Evolutionary conservation across 2,888 invertebrate species (phyloP).

Genomic region (Mythimna albipuncta): DNA sequence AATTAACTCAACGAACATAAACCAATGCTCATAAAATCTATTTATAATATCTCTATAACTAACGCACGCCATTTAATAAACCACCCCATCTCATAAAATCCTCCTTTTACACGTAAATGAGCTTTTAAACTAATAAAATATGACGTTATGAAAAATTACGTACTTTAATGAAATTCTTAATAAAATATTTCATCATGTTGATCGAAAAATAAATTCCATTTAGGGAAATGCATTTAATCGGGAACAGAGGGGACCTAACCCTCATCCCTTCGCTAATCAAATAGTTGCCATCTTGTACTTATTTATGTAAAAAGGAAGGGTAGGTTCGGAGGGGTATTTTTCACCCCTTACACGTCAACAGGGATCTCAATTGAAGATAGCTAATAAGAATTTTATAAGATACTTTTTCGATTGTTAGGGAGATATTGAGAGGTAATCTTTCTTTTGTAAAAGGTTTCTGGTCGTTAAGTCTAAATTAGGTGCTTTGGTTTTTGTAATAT

Average conservation of each 20-base stretch:
- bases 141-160: constrained; percentile 63
- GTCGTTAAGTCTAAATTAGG: background rate
- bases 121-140: constrained; percentile 59
- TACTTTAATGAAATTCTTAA: constrained; percentile 72
- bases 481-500: background rate
- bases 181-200: constrained; percentile 75
- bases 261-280: constrained; percentile 82
- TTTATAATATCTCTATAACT: constrained; percentile 46
- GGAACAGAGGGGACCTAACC: constrained; percentile 72
- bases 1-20: constrained; percentile 23
- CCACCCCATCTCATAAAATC: constrained; percentile 51
- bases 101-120: constrained; percentile 45
- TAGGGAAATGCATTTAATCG: constrained; percentile 80
- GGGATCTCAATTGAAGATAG: constrained; percentile 72
- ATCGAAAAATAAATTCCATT: constrained; percentile 82
- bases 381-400: constrained; percentile 88
- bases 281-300: constrained; percentile 84
- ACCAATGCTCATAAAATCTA: constrained; percentile 33
- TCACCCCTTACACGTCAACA: constrained; percentile 78
- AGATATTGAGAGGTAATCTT: constrained; percentile 30
- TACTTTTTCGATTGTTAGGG: constrained; percentile 59
- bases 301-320: constrained; percentile 77
- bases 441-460: constrained; percentile 7
- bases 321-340: constrained; percentile 66
- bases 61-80: constrained; percentile 40